Conservation (phyloP, 2,888 invertebrate genomes). For the Euphydryas editha region DNA sequence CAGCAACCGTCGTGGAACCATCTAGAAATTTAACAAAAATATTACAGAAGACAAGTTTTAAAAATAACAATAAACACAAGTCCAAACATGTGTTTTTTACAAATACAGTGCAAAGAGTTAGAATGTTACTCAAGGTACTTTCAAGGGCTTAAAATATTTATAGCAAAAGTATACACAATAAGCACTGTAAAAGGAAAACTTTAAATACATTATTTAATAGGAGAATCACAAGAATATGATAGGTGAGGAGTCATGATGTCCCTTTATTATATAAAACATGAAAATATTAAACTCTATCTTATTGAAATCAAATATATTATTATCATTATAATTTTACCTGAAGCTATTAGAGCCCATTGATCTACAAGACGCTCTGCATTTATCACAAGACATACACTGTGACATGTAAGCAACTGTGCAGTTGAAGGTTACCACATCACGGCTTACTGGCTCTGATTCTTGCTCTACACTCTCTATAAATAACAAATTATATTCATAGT, state of each 20-base stretch:
- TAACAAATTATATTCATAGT: neutral
- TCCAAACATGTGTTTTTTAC: too few species aligned
- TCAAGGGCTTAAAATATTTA: too few species aligned
- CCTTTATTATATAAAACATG: too few species aligned
- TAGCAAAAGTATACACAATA: too few species aligned
- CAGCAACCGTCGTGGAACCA: conserved; percentile 98
- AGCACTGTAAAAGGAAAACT: neutral
- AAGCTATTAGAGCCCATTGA: conserved; percentile 91
- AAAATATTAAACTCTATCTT: too few species aligned
- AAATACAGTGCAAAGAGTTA: too few species aligned
- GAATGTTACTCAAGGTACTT: too few species aligned
- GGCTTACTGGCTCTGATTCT: conserved; percentile 83
- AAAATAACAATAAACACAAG: neutral
- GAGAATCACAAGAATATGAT: neutral
- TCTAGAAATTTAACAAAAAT: conserved; percentile 79
- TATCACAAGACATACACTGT: conserved; percentile 94
- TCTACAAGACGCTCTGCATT: conserved; percentile 92
- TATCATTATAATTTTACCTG: conserved; percentile 53
- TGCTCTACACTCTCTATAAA: conserved; percentile 86
- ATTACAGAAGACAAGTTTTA: neutral
- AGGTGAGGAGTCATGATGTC: too few species aligned
- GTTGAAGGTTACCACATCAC: conserved; percentile 89
- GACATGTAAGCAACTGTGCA: conserved; percentile 96
- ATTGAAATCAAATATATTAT: too few species aligned
- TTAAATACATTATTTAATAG: neutral